Evolutionary conservation across 37 sponge, comb jelly and placozoan species (phyloP).

Genomic region (Diacarnus erythraeanus): DNA sequence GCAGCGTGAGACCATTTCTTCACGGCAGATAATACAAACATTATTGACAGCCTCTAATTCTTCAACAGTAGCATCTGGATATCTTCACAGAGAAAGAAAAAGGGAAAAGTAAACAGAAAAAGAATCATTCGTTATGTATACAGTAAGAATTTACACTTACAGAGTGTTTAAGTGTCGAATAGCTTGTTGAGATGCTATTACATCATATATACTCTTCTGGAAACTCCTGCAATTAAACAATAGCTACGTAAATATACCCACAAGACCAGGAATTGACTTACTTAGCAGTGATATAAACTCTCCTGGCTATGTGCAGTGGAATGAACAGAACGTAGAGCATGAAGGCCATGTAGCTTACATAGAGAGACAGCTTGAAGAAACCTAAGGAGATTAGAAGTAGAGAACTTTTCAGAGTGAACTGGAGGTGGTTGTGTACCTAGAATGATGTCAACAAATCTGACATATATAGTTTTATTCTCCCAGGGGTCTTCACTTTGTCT

Average conservation of each 20-base stretch:
- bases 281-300: slow-evolving; percentile 87
- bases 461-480: slow-evolving; percentile 97
- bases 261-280: slow-evolving; percentile 21
- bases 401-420: not conserved
- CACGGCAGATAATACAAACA: slow-evolving; percentile 95
- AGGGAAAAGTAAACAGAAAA: slow-evolving; percentile 1
- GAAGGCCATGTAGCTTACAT: slow-evolving; percentile 81
- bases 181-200: slow-evolving; percentile 83
- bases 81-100: slow-evolving; percentile 40
- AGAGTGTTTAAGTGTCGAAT: slow-evolving; percentile 86
- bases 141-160: slow-evolving; percentile 58
- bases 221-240: slow-evolving; percentile 56
- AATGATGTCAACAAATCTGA: slow-evolving; percentile 78
- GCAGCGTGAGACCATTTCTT: slow-evolving; percentile 81
- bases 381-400: slow-evolving; percentile 22
- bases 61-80: slow-evolving; percentile 92
- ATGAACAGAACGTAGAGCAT: slow-evolving; percentile 91
- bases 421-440: slow-evolving; percentile 37
- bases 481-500: slow-evolving; percentile 91
- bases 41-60: slow-evolving; percentile 77
- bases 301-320: slow-evolving; percentile 91
- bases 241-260: not conserved
- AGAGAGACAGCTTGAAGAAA: slow-evolving; percentile 69
- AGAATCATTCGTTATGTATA: not conserved
- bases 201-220: slow-evolving; percentile 87